phyloP scores from a whole-genome alignment of 2,797 vertebrate species.

The Sebastes ruberrimus region DNA sequence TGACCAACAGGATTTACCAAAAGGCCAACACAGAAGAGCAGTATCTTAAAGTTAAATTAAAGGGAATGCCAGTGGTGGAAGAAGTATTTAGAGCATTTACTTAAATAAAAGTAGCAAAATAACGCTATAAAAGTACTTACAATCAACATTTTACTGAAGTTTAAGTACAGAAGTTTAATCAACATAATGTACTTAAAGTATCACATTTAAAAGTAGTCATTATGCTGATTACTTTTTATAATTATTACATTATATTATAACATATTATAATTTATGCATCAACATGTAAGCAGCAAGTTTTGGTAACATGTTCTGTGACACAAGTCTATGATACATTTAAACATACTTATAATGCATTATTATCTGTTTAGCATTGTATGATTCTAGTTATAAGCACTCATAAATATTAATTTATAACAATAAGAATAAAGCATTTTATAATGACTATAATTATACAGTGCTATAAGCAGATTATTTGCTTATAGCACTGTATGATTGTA shows the following conservation, averaged over 20 bases:
- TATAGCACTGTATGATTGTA: not conserved
- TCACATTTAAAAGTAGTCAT: not conserved
- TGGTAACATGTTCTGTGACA: no score
- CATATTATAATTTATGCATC: not conserved
- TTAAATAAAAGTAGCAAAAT: not conserved
- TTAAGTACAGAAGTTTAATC: not conserved
- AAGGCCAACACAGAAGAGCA: not conserved
- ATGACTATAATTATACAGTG: no score
- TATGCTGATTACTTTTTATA: not conserved
- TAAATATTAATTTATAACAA: no score
- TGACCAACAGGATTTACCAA: conserved; percentile 32
- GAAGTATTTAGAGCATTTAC: not conserved
- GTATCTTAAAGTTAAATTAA: conserved; percentile 7
- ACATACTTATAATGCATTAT: no score
- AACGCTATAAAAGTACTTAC: no score
- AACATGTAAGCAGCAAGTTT: not conserved
- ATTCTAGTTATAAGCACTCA: no score
- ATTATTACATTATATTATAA: not conserved
- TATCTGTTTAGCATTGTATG: no score
- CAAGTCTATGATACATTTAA: no score
- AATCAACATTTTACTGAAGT: not conserved
- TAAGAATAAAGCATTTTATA: no score
- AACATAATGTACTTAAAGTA: not conserved
- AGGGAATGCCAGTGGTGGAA: not conserved
- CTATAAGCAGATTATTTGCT: no score